Evolutionary conservation across 2,797 vertebrate genomes (phyloP), one percentile per base, ranked within the genome.

Genomic region (Percopsis omiscomaycus): DNA sequence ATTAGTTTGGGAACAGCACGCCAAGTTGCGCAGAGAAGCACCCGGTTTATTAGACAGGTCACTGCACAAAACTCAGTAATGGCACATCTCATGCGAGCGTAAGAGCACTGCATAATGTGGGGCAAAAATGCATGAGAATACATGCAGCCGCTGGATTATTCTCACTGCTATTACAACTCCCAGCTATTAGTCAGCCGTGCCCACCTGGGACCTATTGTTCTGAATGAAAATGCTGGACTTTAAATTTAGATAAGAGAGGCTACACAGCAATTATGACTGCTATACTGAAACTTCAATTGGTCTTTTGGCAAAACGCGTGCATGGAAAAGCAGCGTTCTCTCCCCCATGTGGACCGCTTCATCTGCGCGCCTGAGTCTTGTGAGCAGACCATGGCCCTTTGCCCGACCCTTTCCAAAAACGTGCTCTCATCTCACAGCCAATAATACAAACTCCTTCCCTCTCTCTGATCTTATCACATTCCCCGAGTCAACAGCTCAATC

Each of bases 401-500:
- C 59, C 69, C 63, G 6, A 57, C 71, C 63, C 48, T 77, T 58
- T 61, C 68, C 28, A 54, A 61, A 63, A 64, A 80, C 68, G 63
- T 56, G 54, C 66, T 71, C 54, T 77, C 81, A 78, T 77, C 73
- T 77, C 28, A 16, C 75, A 49, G 59, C 65, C 66, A 80, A 87
- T 84, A 84, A 82, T 69, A 74, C 64, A 59, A 83, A 80, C 62
- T 73, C 68, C 57, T 68, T 66, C 67, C 29, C 67, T 69, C 47
- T 42, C 78, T 83, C 61, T 32, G 77, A 84, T 71, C 71, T 61
- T 69, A 83, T 89, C 78, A 59, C 81, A 81, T 86, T 88, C 79
- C 85, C 82, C 75, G 78, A 85, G 82, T 89, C 85, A 84, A 88
- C 85, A 84, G 79, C 81, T 89, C 85, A 87, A 88, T 89, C 78